Percentiles rank a stretch among this genome's conserved stretches.
Conservation (phyloP, 2,113 vertebrate genomes). For the Cyanoderma ruficeps region DNA sequence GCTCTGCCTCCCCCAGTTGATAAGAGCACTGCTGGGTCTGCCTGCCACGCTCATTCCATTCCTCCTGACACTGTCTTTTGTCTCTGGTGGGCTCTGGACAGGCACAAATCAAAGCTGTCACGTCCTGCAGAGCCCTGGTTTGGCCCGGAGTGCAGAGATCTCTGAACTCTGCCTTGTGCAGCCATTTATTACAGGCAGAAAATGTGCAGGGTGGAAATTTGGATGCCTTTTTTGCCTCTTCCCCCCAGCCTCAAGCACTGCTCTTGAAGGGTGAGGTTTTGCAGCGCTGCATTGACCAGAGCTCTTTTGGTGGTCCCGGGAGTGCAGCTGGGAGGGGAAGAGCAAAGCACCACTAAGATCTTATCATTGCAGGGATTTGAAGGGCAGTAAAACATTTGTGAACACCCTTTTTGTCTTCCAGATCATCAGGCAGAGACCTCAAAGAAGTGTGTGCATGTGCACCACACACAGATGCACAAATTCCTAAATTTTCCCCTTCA, state of each 20-base stretch:
- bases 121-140: neutral
- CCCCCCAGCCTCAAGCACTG: neutral
- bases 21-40: slow-evolving; percentile 34
- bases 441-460: neutral
- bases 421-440: neutral
- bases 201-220: neutral
- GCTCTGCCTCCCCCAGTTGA: slow-evolving; percentile 47
- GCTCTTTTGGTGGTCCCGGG: slow-evolving; percentile 11
- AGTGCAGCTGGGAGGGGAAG: neutral
- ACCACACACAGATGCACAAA: neutral
- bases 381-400: neutral
- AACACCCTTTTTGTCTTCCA: neutral
- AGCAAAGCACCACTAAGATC: neutral
- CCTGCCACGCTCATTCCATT: neutral
- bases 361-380: neutral
- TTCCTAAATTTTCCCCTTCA: neutral
- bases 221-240: neutral
- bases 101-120: slow-evolving; percentile 34
- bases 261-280: neutral
- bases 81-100: neutral
- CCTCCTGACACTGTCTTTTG: slow-evolving; percentile 19
- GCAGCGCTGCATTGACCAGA: neutral
- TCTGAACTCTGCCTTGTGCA: slow-evolving; percentile 21
- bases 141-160: neutral
- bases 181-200: neutral